phyloP scores from a whole-genome alignment of 2,888 invertebrate species.

The Hydrotaea diabolus region DNA sequence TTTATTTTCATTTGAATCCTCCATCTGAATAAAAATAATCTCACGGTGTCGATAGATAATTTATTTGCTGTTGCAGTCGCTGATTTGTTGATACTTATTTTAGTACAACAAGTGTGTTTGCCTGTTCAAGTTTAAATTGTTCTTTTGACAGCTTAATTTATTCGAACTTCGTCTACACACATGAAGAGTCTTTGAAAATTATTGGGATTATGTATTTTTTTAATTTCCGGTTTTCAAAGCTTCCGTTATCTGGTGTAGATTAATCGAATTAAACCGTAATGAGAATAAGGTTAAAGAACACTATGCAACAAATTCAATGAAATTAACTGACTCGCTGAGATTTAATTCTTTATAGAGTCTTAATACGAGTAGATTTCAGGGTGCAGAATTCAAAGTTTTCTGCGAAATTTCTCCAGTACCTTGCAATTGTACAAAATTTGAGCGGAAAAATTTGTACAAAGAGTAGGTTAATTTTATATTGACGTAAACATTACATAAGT shows the following conservation, averaged over 20 bases:
- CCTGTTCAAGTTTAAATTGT: conserved; percentile 49
- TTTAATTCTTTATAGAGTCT: conserved; percentile 6
- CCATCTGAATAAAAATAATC: conserved; percentile 23
- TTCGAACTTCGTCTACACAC: not conserved
- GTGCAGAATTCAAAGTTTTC: too few species aligned
- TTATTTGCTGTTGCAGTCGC: conserved; percentile 10
- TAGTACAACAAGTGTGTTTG: not conserved
- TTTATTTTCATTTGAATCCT: not conserved
- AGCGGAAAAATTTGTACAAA: too few species aligned
- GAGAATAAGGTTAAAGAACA: too few species aligned
- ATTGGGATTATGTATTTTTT: too few species aligned
- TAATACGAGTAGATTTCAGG: too few species aligned
- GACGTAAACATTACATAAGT: too few species aligned
- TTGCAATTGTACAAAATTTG: too few species aligned
- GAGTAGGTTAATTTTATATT: too few species aligned
- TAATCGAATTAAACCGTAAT: not conserved
- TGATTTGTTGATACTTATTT: not conserved
- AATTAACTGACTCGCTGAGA: too few species aligned
- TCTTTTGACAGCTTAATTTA: conserved; percentile 53
- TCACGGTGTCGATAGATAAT: conserved; percentile 50
- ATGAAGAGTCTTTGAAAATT: too few species aligned
- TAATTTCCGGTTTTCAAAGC: conserved; percentile 11
- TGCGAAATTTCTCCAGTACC: too few species aligned
- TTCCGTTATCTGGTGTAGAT: conserved; percentile 24
- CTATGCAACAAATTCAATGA: too few species aligned